Evolutionary conservation across 2,888 invertebrate genomes (phyloP), one percentile per base, ranked within the genome.

Genomic region (Craniophora ligustri): DNA sequence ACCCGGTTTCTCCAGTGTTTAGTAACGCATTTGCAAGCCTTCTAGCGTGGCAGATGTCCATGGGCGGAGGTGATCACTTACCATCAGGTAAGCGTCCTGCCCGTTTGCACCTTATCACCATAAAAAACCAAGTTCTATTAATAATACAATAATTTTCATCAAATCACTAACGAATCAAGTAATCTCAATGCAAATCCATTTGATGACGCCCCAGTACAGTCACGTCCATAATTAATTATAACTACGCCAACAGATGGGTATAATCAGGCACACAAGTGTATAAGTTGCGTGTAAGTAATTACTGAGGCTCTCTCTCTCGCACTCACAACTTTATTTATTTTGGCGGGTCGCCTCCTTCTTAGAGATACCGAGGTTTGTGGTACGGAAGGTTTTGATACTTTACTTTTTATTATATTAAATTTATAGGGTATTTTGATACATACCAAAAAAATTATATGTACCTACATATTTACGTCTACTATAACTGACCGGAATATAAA

Each of bases 281-380:
- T 64, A 68, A 71, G 70, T 74, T 71, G 75, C 60, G 68, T 82
- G 79, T 82, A 84, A 79, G 86, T 91, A 89, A 90, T 91, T 90
- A 90, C 84, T 72, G 76, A 86, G 85, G 86, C 86, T 82, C 81
- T 81, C 79, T 72, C n/a, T n/a, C n/a, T n/a, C n/a, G n/a, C n/a
- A n/a, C 26, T 26, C 76, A 80, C 82, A 85, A 89, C 81, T 89
- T 90, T 88, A 89, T 89, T 90, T 89, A 91, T 91, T 89, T 88
- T 82, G 83, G 80, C 68, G 82, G 86, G 82, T 87, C 86, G 82
- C 80, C 88, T 88, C 78, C 86, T 81, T 87, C 88, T 88, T 78
- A 85, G 82, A 86, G 81, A 81, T 85, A 76, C 77, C 67, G 60
- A 36, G 34, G 32, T 59, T 21, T 36, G 21, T 4, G 28, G 73